phyloP scores from a whole-genome alignment of 2,797 vertebrate genomes.

The Phoxinus dragarum region DNA sequence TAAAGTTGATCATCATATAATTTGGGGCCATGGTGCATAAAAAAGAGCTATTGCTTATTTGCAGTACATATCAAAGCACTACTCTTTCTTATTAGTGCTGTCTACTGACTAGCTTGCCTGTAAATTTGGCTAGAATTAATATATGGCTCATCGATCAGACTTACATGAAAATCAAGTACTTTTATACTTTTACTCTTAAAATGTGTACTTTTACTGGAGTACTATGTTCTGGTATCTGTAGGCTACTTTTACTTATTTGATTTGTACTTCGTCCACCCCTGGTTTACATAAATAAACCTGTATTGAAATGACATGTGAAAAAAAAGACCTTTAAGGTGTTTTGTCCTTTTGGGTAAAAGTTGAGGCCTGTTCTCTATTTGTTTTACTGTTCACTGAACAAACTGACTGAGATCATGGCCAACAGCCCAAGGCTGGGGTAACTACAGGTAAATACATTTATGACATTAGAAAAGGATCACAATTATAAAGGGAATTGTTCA shows the following conservation, averaged over 20 bases:
- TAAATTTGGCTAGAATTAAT: background rate
- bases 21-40: background rate
- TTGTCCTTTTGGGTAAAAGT: background rate
- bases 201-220: background rate
- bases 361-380: constrained; percentile 10
- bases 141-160: background rate
- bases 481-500: constrained; percentile 55
- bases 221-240: background rate
- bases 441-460: background rate
- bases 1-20: background rate
- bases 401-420: constrained; percentile 23
- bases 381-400: constrained; percentile 38
- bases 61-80: background rate
- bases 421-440: background rate
- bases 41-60: background rate
- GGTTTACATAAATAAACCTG: background rate
- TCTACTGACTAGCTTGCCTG: background rate
- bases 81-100: background rate
- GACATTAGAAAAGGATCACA: background rate
- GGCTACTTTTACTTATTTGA: background rate
- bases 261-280: background rate
- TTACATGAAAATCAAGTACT: too few relatives aligned
- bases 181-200: background rate
- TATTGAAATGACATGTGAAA: background rate
- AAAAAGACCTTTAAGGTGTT: background rate